Evolutionary conservation across 2,797 vertebrate genomes (phyloP).

Genomic region (Tiaroga cobitis): DNA sequence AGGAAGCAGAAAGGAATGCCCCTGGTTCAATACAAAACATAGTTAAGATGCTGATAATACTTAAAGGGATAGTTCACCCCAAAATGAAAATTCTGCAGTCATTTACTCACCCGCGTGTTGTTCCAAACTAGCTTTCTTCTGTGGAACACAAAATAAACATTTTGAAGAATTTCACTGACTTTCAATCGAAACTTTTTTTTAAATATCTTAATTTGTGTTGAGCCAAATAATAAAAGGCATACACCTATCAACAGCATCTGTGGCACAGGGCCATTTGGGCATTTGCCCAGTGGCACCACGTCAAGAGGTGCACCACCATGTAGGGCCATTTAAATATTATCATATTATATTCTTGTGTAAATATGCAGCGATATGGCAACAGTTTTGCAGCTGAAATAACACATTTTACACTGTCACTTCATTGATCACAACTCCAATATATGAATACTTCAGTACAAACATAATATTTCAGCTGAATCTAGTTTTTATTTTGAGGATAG

Average conservation of each 20-base stretch:
- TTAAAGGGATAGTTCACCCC: neutral
- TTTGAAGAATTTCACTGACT: neutral
- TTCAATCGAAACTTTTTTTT: too few relatives aligned
- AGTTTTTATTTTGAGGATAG: neutral
- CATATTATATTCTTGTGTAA: neutral
- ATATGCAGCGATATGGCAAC: neutral
- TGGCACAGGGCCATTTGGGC: constrained; percentile 11
- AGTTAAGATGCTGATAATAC: neutral
- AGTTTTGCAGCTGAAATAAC: neutral
- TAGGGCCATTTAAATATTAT: constrained; percentile 10
- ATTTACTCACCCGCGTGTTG: neutral
- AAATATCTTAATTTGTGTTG: neutral
- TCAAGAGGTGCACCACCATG: neutral
- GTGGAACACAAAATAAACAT: neutral
- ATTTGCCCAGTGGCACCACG: neutral
- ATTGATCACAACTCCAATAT: neutral
- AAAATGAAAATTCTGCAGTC: neutral
- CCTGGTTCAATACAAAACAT: neutral
- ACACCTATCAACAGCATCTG: neutral
- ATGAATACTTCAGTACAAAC: neutral
- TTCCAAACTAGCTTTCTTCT: neutral
- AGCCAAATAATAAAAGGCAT: neutral
- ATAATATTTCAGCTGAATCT: neutral
- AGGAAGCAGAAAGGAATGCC: neutral
- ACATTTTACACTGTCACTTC: neutral